Evolutionary conservation across 2,113 vertebrate genomes (phyloP), one percentile per base, ranked within the genome.

Genomic region (Gulo gulo): DNA sequence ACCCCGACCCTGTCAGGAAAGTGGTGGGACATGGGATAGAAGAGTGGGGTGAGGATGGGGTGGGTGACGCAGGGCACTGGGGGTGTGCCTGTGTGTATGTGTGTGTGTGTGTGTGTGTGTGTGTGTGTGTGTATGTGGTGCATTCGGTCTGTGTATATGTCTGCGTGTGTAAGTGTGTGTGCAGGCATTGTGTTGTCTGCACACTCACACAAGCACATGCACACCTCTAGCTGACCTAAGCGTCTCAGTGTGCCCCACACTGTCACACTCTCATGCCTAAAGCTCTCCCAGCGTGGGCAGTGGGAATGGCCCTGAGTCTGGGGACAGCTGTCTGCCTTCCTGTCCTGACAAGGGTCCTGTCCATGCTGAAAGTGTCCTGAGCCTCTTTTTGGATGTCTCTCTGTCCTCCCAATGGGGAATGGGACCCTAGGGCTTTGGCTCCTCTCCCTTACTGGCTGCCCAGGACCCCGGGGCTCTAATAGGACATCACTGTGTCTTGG

Each of bases 401-500:
- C 0, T 10, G 2, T 39, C 34, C 2, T 39, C 34, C 7, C 26
- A 7, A 0, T 24, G 7, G 23, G 24, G 34, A 34, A 29, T 0
- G 0, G 45, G 1, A 13, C 20, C 2, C 42, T 39, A 1, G 31
- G 34, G 7, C 71, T 88, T 8, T 3, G 7, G 3, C 26, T 69
- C 15, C 7, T 11, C 10, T 6, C 57, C 39, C 9, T 42, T 16
- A 9, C 55, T 45, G 26, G 21, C 8, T 36, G 15, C 26, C 39
- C 39, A 4, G 8, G 55, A 16, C 31, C 45, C 80, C 42, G 29
- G 52, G 52, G 36, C 45, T 4, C 26, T 6, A 52, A 52, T 1
- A 52, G 50, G 50, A 52, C 50, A 52, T 52, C 50, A 52, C 50
- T 52, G 50, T 52, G 50, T 52, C 50, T 16, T 52, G 50, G 50